phyloP scores from a whole-genome alignment of 2,797 vertebrate genomes.

The Lemur catta region DNA sequence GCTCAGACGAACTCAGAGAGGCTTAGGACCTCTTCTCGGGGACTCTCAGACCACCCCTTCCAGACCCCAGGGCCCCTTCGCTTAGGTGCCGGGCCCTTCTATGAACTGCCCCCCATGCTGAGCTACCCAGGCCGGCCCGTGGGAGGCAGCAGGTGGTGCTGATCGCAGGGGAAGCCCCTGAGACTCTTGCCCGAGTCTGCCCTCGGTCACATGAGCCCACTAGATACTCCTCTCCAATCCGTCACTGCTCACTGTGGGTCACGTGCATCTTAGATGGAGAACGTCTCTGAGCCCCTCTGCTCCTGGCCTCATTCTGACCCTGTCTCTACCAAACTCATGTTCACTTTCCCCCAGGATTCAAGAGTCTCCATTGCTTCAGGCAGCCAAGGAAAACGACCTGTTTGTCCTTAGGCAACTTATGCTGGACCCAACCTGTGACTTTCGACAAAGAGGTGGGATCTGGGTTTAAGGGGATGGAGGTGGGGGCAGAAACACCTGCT shows the following conservation, averaged over 20 bases:
- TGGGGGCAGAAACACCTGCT: neutral
- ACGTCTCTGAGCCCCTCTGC: neutral
- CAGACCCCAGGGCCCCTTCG: accelerated
- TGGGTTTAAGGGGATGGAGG: neutral
- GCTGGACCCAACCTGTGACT: constrained; percentile 88
- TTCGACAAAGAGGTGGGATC: constrained; percentile 92
- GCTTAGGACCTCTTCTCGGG: neutral
- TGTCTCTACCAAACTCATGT: neutral
- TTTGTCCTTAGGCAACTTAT: constrained; percentile 91
- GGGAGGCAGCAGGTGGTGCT: no score
- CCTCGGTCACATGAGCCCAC: neutral
- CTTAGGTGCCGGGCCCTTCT: neutral
- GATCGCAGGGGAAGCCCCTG: neutral
- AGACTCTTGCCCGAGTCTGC: neutral
- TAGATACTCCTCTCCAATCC: no score
- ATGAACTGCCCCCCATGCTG: neutral
- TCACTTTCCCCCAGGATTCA: constrained; percentile 84
- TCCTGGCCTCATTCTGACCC: neutral
- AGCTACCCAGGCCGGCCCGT: neutral
- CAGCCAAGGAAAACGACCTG: constrained; percentile 91
- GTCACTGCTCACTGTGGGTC: accelerated
- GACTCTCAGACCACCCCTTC: neutral
- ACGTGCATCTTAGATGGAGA: neutral
- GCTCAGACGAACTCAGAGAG: neutral
- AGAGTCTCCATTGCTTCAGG: constrained; percentile 93